These are phyloP conservation scores for Jaculus jaculus DNA, from an alignment of 2,113 vertebrate genomes.

Conservation along the genomic window DNA sequence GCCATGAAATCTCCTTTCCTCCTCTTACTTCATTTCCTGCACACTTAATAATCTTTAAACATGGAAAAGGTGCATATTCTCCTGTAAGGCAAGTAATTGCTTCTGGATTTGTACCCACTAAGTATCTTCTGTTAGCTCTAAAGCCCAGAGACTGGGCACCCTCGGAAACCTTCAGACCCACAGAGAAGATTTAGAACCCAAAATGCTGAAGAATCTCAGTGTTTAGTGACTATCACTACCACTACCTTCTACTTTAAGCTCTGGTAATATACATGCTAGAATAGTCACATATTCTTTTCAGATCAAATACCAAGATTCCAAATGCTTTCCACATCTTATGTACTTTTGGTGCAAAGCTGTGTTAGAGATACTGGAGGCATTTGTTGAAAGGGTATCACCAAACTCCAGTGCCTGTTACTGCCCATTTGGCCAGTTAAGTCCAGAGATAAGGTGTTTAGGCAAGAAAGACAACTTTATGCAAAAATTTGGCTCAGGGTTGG, in stretches of 20 bases:
- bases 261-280: neutral
- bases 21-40: neutral
- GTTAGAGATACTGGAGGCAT: neutral
- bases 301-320: neutral
- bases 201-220: neutral
- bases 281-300: neutral
- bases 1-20: neutral
- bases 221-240: neutral
- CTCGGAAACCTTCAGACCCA: conserved; percentile 13
- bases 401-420: too few species aligned
- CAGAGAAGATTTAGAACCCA: neutral
- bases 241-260: neutral
- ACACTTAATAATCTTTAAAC: neutral
- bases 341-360: neutral
- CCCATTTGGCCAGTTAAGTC: neutral
- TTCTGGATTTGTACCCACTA: neutral
- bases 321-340: neutral
- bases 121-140: neutral
- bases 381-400: neutral
- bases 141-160: neutral
- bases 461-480: neutral
- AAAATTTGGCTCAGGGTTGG: neutral
- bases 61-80: neutral
- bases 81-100: neutral
- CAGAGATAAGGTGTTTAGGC: neutral